Conservation (phyloP, 2,113 vertebrate species). For the Falco punctatus region DNA sequence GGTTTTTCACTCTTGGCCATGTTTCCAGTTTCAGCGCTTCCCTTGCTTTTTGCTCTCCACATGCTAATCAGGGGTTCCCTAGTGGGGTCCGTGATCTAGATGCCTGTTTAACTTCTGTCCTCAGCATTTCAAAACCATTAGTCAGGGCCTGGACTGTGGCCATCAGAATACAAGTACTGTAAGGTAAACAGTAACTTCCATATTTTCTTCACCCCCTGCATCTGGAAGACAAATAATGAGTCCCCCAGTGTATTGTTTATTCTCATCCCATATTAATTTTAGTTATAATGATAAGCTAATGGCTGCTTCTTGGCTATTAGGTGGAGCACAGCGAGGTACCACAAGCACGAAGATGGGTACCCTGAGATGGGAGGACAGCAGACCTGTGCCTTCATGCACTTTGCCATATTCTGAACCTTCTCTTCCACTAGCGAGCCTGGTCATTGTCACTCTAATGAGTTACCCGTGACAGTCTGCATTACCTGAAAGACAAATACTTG, state of each 20-base stretch:
- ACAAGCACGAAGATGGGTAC: background rate
- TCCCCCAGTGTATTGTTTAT: conserved; percentile 65
- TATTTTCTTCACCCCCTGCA: conserved; percentile 63
- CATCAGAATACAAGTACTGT: conserved; percentile 68
- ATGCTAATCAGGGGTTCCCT: conserved; percentile 72
- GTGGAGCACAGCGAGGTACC: background rate
- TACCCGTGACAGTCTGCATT: background rate
- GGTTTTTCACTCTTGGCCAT: conserved; percentile 62
- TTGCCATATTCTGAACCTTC: background rate
- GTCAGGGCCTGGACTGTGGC: conserved; percentile 75
- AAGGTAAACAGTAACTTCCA: conserved; percentile 67
- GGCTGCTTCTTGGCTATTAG: conserved; percentile 35
- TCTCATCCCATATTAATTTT: conserved; percentile 64
- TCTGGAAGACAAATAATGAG: conserved; percentile 80
- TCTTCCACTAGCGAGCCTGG: background rate
- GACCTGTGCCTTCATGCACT: background rate
- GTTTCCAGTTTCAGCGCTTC: conserved; percentile 51
- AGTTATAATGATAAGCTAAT: conserved; percentile 52
- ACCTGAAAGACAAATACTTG: conserved; percentile 24
- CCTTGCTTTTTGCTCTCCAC: conserved; percentile 41
- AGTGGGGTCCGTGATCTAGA: conserved; percentile 58
- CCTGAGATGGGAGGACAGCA: background rate
- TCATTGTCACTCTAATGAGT: conserved; percentile 4
- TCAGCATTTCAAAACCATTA: conserved; percentile 79
- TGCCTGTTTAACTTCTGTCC: conserved; percentile 79